A percentile compares a stretch with the other conserved stretches of the same genome.
phyloP scores from a whole-genome alignment of 2,888 invertebrate species.

The Pocota personata region DNA sequence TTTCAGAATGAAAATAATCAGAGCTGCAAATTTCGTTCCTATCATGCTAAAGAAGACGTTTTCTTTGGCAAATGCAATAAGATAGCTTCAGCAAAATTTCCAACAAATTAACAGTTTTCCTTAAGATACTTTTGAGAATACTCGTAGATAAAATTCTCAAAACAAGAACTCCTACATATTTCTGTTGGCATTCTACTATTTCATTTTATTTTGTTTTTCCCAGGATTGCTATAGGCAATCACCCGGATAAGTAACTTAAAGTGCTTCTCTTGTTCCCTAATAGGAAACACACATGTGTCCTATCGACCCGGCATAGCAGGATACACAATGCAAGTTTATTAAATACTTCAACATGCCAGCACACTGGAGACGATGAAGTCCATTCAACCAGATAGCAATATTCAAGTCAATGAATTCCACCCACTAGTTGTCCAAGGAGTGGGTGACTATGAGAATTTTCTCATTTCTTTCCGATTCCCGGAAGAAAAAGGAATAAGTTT shows the following conservation, averaged over 20 bases:
- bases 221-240: slow-evolving; percentile 10
- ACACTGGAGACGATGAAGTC: neutral
- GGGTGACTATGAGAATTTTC: slow-evolving; percentile 12
- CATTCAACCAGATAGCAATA: neutral
- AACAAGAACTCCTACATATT: neutral
- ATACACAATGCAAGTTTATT: slow-evolving; percentile 27
- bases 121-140: no score
- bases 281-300: slow-evolving; percentile 11
- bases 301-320: neutral
- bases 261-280: slow-evolving; percentile 22
- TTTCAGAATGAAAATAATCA: no score
- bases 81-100: no score
- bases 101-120: no score
- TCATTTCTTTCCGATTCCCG: slow-evolving; percentile 10
- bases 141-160: no score
- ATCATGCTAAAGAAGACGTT: no score
- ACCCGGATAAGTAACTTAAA: slow-evolving; percentile 37
- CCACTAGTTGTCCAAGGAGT: neutral
- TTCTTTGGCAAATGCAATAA: no score
- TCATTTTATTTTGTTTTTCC: neutral
- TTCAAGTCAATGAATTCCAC: neutral
- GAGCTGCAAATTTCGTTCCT: no score
- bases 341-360: slow-evolving; percentile 15
- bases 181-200: neutral
- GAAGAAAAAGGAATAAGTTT: neutral